Percentiles rank a stretch among this genome's conserved stretches.
Conservation (phyloP, 2,888 invertebrate genomes). For the Ophion costatus region DNA sequence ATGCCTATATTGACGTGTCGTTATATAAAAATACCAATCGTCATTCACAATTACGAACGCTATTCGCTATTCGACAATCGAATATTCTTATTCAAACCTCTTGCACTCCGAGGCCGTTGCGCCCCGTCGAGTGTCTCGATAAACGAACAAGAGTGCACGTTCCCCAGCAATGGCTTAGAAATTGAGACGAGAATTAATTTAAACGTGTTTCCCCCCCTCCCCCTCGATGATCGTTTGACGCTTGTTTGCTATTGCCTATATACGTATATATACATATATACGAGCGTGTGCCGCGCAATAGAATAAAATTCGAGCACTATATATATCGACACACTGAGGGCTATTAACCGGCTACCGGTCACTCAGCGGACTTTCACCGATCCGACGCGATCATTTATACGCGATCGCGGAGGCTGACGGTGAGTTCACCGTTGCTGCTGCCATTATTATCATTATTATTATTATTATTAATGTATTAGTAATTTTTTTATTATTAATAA, state of each 20-base stretch:
- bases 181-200: constrained; percentile 15
- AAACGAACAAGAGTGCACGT: background rate
- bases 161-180: background rate
- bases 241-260: constrained; percentile 21
- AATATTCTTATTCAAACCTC: background rate
- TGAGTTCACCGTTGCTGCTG: constrained; percentile 48
- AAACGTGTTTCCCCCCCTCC: background rate
- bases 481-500: constrained; percentile 1
- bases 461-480: constrained; percentile 19
- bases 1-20: background rate
- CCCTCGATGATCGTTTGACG: constrained; percentile 16
- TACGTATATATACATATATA: constrained; percentile 4
- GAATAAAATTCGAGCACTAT: constrained; percentile 48
- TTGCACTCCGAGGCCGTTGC: background rate
- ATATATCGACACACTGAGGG: background rate
- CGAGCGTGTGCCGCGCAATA: constrained; percentile 22
- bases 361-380: constrained; percentile 59
- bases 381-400: constrained; percentile 42
- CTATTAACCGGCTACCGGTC: constrained; percentile 60
- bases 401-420: constrained; percentile 52
- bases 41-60: background rate
- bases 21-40: background rate
- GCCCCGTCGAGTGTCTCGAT: background rate
- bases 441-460: constrained; percentile 27
- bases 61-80: background rate